Base-by-base conservation (phyloP, 1,140 invertebrate genomes). In the Zophobas atratus region DNA sequence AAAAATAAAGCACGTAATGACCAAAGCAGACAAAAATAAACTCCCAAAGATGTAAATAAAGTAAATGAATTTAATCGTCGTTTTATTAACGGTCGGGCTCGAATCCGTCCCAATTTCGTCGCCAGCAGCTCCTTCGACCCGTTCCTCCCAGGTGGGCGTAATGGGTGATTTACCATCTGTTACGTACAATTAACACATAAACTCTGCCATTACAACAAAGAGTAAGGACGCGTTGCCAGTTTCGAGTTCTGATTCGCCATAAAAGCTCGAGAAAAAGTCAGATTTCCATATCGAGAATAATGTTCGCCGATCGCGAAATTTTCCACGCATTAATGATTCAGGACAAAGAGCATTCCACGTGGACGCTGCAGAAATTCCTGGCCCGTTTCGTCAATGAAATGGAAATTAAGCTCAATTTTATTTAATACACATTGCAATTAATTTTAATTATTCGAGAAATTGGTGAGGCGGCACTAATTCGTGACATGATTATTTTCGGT, bases 111-210 rank as follows among this genome's bases (percentile, higher is more conserved):
- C 55, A 32, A 33, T 33, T 57, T 57, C 55, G 34, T n/a, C 20
- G 20, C 1, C 56, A 36, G n/a, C 36, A 8, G n/a, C 2, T 60
- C 38, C 36, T 60, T 35, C n/a, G 35, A 8, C 38, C 36, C 8
- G 33, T 56, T 35, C 4, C 33, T 33, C 2, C 1, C 6, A 6
- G 2, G 56, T 60, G 56, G 56, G 56, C 56, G 56, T 60, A 60
- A 60, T 60, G 20, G 56, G 34, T 39, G 56, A 60, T 60, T 60
- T 60, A 60, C 35, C 56, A 60, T 33, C 56, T 60, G 56, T 60
- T 60, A 36, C 34, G 56, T 39, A 60, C 56, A 60, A 60, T 60
- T 60, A 60, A 60, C 56, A 60, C 56, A 60, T 39, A 60, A 60
- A 60, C 56, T 60, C 56, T 60, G 34, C 56, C 56, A 60, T 32